Evolutionary conservation across 1,140 invertebrate genomes (phyloP).

Genomic region (Colletes latitarsis): DNA sequence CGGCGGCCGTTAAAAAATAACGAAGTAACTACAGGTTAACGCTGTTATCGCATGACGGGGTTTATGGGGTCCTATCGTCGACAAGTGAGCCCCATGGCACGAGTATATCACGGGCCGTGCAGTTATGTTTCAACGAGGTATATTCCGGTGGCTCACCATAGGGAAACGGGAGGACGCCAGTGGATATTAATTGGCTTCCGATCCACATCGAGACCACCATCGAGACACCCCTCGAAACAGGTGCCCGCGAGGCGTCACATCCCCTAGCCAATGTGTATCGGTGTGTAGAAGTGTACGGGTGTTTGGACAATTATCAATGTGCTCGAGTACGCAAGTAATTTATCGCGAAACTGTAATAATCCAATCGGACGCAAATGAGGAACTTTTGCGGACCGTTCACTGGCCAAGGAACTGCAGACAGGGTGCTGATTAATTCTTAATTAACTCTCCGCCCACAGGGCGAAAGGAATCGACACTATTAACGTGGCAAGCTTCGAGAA

Average conservation of each 20-base stretch:
- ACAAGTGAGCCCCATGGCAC: conserved; percentile 75
- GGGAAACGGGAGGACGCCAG: conserved; percentile 17
- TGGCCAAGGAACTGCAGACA: not conserved
- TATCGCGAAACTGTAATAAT: conserved; percentile 35
- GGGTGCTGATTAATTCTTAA: not conserved
- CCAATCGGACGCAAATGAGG: not conserved
- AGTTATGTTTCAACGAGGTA: conserved; percentile 70
- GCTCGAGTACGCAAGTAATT: conserved; percentile 7
- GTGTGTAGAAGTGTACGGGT: not conserved
- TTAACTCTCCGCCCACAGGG: no score
- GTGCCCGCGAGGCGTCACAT: conserved; percentile 40
- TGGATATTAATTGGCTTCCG: conserved; percentile 79
- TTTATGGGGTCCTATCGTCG: conserved; percentile 69
- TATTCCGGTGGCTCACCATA: conserved; percentile 46
- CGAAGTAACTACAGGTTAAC: conserved; percentile 64
- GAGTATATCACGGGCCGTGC: conserved; percentile 70
- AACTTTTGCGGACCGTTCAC: not conserved
- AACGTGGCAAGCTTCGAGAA: no score
- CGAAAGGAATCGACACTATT: no score
- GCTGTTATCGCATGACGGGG: conserved; percentile 69
- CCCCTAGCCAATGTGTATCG: not conserved
- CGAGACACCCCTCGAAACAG: conserved; percentile 55
- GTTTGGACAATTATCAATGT: not conserved
- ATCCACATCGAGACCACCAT: conserved; percentile 60
- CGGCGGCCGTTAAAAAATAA: conserved; percentile 57